Conservation (phyloP, 2,797 vertebrate species). For the Hydrocynus forskahlii region DNA sequence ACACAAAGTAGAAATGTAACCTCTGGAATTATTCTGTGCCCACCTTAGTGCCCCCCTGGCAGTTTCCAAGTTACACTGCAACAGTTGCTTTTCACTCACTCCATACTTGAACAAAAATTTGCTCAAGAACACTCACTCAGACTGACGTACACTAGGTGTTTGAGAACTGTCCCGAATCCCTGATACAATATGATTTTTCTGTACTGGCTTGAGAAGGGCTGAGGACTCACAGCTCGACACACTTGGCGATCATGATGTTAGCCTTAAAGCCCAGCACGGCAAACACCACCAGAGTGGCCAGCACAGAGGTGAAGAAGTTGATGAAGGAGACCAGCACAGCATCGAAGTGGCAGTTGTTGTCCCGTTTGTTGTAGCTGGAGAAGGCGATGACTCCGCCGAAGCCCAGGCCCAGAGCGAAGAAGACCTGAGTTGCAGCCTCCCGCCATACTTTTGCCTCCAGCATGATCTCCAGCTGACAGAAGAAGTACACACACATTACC, state of each 20-base stretch:
- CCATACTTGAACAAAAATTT: not conserved
- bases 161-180: too few relatives aligned
- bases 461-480: slow-evolving; percentile 94
- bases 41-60: too few relatives aligned
- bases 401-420: slow-evolving; percentile 96
- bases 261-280: slow-evolving; percentile 98
- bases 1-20: too few relatives aligned
- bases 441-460: slow-evolving; percentile 95
- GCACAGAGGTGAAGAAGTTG: slow-evolving; percentile 97
- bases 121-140: not conserved
- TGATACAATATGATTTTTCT: not conserved
- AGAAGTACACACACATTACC: not conserved
- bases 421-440: slow-evolving; percentile 97
- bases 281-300: slow-evolving; percentile 97
- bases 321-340: slow-evolving; percentile 95
- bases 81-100: not conserved
- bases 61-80: too few relatives aligned
- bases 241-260: slow-evolving; percentile 91
- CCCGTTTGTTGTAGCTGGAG: slow-evolving; percentile 98
- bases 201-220: not conserved
- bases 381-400: slow-evolving; percentile 98
- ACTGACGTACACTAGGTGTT: not conserved
- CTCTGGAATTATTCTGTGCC: too few relatives aligned
- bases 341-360: slow-evolving; percentile 99
- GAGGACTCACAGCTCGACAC: slow-evolving; percentile 78